Conservation (phyloP, 2,797 vertebrate genomes). For the Sternarchorhynchus goeldii region DNA sequence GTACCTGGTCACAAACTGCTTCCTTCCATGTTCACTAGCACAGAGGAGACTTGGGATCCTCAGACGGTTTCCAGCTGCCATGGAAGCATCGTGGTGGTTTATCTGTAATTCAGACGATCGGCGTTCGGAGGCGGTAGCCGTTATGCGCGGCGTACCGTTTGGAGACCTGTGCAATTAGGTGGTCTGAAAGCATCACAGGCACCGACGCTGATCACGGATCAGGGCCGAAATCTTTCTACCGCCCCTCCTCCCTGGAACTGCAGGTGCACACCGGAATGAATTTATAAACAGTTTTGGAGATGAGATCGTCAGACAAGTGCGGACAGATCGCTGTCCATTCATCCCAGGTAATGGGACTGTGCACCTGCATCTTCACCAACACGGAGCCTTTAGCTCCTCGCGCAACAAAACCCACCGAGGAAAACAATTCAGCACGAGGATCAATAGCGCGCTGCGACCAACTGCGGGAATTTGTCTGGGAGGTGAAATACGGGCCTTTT, state of each 20-base stretch:
- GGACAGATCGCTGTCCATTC: constrained; percentile 28
- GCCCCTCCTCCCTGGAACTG: constrained; percentile 14
- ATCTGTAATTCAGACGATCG: too few relatives aligned
- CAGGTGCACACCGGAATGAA: constrained; percentile 51
- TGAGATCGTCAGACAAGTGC: constrained; percentile 27
- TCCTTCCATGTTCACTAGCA: not conserved
- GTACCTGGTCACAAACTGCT: not conserved
- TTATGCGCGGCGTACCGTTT: not conserved
- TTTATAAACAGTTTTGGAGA: constrained; percentile 41
- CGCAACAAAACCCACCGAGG: constrained; percentile 7
- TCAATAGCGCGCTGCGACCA: constrained; percentile 45
- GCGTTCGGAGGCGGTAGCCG: too few relatives aligned
- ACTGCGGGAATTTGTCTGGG: constrained; percentile 41
- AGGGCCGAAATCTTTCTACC: constrained; percentile 50
- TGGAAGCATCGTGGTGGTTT: too few relatives aligned
- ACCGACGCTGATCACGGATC: constrained; percentile 46
- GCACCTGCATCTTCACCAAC: constrained; percentile 16
- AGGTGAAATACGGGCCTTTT: constrained; percentile 48
- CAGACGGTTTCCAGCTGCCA: too few relatives aligned
- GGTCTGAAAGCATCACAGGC: constrained; percentile 53
- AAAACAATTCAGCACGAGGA: constrained; percentile 49
- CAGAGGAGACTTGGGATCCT: too few relatives aligned
- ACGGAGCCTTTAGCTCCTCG: constrained; percentile 19
- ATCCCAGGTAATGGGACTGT: constrained; percentile 36
- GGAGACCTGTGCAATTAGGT: constrained; percentile 51